Base-by-base conservation (phyloP, 2,888 invertebrate species). In the Atethmia centrago region DNA sequence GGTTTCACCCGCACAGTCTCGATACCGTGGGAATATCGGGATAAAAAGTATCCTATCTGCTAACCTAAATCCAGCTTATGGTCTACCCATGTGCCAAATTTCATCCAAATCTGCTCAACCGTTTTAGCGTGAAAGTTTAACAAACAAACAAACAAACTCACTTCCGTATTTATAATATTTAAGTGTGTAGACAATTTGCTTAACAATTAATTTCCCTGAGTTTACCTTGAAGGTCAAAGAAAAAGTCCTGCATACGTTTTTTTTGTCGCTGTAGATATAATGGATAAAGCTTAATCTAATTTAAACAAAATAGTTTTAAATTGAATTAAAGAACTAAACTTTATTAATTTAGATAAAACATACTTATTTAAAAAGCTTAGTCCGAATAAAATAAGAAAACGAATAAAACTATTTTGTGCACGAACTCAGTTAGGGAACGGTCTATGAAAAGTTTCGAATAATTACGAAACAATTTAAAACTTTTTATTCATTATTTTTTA, bases 371-470 rank as follows among this genome's bases (percentile, higher is more conserved):
- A 9, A 58, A 63, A 64, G 19, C 28, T 74, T 51, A 59, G 40
- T 55, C 28, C 28, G 68, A 76, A 71, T 61, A 64, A 71, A 80
- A 68, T 65, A 72, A 71, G 21, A 68, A 55, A 81, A n/a, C 16
- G 9, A 81, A 72, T 53, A 14, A 68, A 68, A 81, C 49, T 80
- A 65, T 64, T 63, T 71, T 56, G 55, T 81, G 61, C 58, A 42
- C 31, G 51, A 81, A 77, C 61, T 80, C 19, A 56, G 63, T 78
- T 64, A 75, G 16, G 72, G 25, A 76, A 63, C 49, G 55, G 42
- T 76, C 63, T 51, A 51, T 47, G n/a, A 40, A 58, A 70, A 80
- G 66, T 80, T 70, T 80, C 4, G 25, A 66, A 77, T 80, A 51
- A 72, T 65, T 77, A 68, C 5, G 36, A 58, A 68, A 62, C 61